Conservation (phyloP, 2,888 invertebrate genomes). For the Tipula unca region DNA sequence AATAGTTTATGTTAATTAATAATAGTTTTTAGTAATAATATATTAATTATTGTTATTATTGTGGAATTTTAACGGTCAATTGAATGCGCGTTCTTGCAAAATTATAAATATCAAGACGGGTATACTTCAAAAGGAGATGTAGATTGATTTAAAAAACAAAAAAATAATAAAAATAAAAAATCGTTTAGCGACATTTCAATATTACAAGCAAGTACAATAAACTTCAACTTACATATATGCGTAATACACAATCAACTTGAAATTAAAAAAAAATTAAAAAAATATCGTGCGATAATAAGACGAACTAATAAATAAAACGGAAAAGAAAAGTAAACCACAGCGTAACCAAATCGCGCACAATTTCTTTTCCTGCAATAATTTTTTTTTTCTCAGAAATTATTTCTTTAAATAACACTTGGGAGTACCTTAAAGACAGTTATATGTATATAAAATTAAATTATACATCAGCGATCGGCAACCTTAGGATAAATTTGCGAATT, state of each 20-base stretch:
- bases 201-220: background rate
- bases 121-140: background rate
- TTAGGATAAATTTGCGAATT: too few species aligned
- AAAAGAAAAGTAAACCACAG: background rate
- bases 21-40: background rate
- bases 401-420: background rate
- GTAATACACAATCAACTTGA: too few species aligned
- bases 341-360: background rate
- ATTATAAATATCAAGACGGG: background rate
- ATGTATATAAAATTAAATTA: too few species aligned
- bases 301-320: background rate
- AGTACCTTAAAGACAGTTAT: background rate
- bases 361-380: background rate
- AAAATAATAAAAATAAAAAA: too few species aligned
- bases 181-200: background rate
- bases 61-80: constrained; percentile 8
- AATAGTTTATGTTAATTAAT: background rate
- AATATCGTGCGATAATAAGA: background rate
- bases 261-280: background rate
- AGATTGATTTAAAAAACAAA: background rate
- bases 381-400: background rate
- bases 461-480: too few species aligned
- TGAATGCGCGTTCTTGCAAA: background rate
- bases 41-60: background rate
- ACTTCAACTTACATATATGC: background rate